Conservation (phyloP, 2,113 vertebrate genomes). For the Megaleporinus macrocephalus region DNA sequence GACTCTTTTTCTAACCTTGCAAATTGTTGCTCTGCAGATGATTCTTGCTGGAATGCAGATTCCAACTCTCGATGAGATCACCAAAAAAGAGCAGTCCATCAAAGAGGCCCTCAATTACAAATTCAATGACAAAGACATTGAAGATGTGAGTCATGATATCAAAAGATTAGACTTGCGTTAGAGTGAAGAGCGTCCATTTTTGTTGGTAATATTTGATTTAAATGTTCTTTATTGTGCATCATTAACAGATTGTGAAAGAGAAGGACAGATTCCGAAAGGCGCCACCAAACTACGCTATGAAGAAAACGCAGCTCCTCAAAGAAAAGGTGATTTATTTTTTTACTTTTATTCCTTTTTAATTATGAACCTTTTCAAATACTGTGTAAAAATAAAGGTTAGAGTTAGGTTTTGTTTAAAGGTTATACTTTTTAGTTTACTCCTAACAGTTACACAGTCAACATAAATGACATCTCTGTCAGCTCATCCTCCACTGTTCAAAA, state of each 20-base stretch:
- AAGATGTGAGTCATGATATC: conserved; percentile 82
- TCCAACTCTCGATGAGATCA: conserved; percentile 96
- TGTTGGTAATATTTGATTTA: too few species aligned
- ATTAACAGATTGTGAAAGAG: conserved; percentile 94
- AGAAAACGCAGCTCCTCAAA: conserved; percentile 96
- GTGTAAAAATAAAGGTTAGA: too few species aligned
- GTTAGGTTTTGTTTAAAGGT: too few species aligned
- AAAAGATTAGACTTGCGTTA: background rate
- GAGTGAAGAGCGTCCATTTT: too few species aligned
- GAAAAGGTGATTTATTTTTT: too few species aligned
- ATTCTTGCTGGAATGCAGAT: conserved; percentile 94
- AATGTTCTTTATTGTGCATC: background rate
- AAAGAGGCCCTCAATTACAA: conserved; percentile 98
- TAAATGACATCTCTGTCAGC: too few species aligned
- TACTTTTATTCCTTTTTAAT: background rate
- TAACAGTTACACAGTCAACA: too few species aligned
- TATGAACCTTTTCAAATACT: background rate
- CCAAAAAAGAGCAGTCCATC: conserved; percentile 96
- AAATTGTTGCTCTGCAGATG: conserved; percentile 80
- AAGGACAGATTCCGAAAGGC: conserved; percentile 97
- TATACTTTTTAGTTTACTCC: too few species aligned
- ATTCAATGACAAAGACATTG: conserved; percentile 98
- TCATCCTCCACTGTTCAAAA: too few species aligned
- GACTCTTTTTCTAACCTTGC: background rate
- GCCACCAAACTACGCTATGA: conserved; percentile 98